Base-by-base conservation (phyloP, 2,888 invertebrate genomes). In the Ormyrus thymus region DNA sequence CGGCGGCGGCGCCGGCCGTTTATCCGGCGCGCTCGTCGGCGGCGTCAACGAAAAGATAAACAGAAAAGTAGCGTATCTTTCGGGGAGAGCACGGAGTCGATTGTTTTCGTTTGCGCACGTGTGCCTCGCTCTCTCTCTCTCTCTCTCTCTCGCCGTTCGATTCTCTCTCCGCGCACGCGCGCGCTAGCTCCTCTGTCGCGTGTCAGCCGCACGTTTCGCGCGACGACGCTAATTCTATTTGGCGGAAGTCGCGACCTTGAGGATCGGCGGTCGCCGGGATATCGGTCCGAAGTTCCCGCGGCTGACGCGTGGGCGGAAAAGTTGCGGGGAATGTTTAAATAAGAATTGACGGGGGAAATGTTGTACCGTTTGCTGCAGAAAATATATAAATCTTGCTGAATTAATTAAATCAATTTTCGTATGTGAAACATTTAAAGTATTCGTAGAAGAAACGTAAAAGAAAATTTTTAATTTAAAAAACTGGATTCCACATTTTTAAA, bases 201-300 rank as follows among this genome's bases (percentile, higher is more conserved):
- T 75, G 79, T 77, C 74, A 53, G 68, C 68, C 62, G 53, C 75
- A 70, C 75, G 71, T 79, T 76, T 62, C 55, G 61, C 72, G 68
- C 68, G 68, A 68, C 11, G 61, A 61, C 76, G 76, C 76, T 66
- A 72, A 79, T 79, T 76, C 71, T 58, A 72, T 76, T 76, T 75
- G 59, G 76, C 11, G 45, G 56, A 75, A 69, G 46, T 9, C 59
- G 46, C 62, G n/a, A 10, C 46, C 58, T 58, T 46, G n/a, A 66
- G 8, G 10, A 45, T 46, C 13, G 50, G 8, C 13, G 13, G 11
- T 1, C 45, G 0, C 3, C 59, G 74, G 55, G 68, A 2, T 45
- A 0, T 7, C 59, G 74, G 55, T 55, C 53, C 61, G 68, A 72
- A 71, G 45, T 71, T 51, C 50, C 10, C 11, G 29, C 1, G 3